Evolutionary conservation across 1,140 invertebrate species (phyloP).

Genomic region (Caenorhabditis inopinata): DNA sequence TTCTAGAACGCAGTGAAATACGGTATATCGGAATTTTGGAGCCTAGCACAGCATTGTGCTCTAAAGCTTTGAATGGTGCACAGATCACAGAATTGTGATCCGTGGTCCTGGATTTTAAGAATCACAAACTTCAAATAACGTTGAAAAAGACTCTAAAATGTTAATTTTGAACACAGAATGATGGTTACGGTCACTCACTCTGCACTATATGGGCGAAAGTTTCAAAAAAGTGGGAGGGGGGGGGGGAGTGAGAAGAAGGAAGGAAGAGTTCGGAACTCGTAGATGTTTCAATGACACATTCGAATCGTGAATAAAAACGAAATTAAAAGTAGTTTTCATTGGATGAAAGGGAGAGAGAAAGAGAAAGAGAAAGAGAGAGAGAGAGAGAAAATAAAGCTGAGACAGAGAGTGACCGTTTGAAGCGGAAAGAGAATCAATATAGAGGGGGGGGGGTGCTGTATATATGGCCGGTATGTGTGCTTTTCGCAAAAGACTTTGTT

Average conservation of each 20-base stretch:
- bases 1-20: no score
- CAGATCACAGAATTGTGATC: no score
- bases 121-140: no score
- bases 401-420: conserved; percentile 2
- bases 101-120: no score
- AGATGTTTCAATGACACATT: conserved; percentile 12
- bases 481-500: conserved; percentile 30
- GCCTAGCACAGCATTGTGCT: no score
- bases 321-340: no score
- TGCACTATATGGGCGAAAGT: background rate
- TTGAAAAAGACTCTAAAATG: no score
- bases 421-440: background rate
- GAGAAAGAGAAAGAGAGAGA: background rate
- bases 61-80: no score
- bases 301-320: conserved; percentile 20
- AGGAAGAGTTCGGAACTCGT: conserved; percentile 11
- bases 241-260: no score
- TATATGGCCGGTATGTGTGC: conserved; percentile 5
- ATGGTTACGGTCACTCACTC: conserved; percentile 17
- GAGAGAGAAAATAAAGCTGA: background rate
- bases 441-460: background rate
- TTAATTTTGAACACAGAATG: no score
- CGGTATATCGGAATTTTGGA: no score
- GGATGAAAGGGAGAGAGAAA: background rate
- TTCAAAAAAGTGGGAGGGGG: background rate